These are phyloP conservation scores for Eilema depressum DNA, from an alignment of 2,888 invertebrate species.

Conservation along the genomic window DNA sequence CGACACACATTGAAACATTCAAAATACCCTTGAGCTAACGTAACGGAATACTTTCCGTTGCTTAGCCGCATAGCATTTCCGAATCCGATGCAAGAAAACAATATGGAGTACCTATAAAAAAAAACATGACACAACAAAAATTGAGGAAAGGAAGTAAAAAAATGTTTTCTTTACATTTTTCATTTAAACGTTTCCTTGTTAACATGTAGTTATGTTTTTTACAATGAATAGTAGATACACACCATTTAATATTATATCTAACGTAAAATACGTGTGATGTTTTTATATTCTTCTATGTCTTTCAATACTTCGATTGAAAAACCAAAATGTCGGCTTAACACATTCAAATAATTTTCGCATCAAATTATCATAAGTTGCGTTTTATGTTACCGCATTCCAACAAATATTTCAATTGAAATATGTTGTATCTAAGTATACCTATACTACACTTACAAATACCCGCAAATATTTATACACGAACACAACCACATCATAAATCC, in stretches of 20 bases:
- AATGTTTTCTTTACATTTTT: too few species aligned
- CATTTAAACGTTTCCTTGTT: too few species aligned
- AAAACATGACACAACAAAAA: too few species aligned
- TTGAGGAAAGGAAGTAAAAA: too few species aligned
- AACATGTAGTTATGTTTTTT: not conserved
- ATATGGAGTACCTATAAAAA: too few species aligned
- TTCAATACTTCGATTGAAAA: not conserved
- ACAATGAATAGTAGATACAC: not conserved
- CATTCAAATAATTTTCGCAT: conserved; percentile 9
- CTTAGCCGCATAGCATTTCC: too few species aligned
- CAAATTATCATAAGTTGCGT: conserved; percentile 8
- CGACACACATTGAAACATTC: too few species aligned
- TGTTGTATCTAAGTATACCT: not conserved
- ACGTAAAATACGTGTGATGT: too few species aligned
- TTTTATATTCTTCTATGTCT: not conserved
- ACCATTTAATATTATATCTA: too few species aligned
- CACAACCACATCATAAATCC: not conserved
- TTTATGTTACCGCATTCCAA: not conserved
- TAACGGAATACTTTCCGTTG: too few species aligned
- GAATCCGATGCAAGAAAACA: too few species aligned
- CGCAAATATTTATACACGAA: not conserved
- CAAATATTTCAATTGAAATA: not conserved
- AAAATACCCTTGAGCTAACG: too few species aligned
- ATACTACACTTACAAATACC: not conserved
- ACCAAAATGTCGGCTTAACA: not conserved